These are phyloP conservation scores for Petrophora chlorosata DNA, from an alignment of 2,888 invertebrate genomes.

Conservation along the genomic window DNA sequence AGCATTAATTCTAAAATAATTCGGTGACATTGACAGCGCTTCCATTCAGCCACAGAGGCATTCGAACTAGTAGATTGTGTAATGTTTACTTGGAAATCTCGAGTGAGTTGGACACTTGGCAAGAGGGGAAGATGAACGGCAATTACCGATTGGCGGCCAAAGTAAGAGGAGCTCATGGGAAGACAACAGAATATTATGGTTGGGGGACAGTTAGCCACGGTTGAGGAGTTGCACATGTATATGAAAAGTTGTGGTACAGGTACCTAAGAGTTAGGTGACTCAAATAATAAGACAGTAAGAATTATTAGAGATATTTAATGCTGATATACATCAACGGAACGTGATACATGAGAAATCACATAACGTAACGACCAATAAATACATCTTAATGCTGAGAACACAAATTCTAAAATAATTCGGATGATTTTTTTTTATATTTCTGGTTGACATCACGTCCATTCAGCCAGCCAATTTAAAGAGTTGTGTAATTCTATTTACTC, in stretches of 20 bases:
- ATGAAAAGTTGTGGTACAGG: too few relatives aligned
- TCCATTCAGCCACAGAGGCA: conserved; percentile 31
- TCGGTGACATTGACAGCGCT: conserved; percentile 15
- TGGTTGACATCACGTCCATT: conserved; percentile 22
- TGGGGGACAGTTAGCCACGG: too few relatives aligned
- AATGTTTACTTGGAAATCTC: conserved; percentile 41
- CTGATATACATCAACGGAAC: neutral
- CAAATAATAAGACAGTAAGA: too few relatives aligned
- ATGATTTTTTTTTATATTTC: too few relatives aligned
- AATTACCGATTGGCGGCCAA: too few relatives aligned
- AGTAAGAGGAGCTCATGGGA: too few relatives aligned
- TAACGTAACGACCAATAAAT: neutral
- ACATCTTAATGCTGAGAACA: conserved; percentile 4
- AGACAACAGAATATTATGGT: too few relatives aligned
- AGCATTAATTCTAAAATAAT: conserved; percentile 23
- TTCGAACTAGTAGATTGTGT: conserved; percentile 25
- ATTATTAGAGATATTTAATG: too few relatives aligned
- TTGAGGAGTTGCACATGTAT: too few relatives aligned
- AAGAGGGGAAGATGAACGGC: too few relatives aligned
- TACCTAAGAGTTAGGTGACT: too few relatives aligned
- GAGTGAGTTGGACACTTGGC: conserved; percentile 42
- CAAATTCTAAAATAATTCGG: conserved; percentile 23
- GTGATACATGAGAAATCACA: conserved; percentile 7
- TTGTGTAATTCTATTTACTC: conserved; percentile 35
- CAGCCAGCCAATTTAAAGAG: conserved; percentile 22